A percentile compares a stretch with the other conserved stretches of the same genome.
Evolutionary conservation across 2,888 invertebrate genomes (phyloP).

Genomic region (Chydorus sphaericus): DNA sequence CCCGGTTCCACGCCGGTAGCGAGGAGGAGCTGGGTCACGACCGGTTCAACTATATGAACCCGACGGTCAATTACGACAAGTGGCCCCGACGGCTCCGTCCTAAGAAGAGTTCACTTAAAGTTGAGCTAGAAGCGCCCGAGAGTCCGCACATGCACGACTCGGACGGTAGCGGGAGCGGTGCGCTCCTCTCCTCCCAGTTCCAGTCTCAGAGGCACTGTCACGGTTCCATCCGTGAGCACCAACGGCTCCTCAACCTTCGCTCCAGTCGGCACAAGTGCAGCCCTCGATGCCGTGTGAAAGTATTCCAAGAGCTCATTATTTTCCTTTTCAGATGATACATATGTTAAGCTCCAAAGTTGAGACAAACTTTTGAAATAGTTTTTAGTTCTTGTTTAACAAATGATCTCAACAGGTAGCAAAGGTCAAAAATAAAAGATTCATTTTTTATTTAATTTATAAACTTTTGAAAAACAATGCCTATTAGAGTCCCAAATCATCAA

Average conservation of each 20-base stretch:
- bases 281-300: conserved; percentile 6
- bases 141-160: conserved; percentile 11
- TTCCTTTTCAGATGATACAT: too few species aligned
- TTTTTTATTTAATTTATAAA: too few species aligned
- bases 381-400: too few species aligned
- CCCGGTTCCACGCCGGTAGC: conserved; percentile 1
- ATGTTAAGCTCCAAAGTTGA: too few species aligned
- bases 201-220: conserved; percentile 14
- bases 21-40: conserved; percentile 19
- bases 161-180: conserved; percentile 10
- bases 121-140: conserved; percentile 16
- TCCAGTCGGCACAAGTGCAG: conserved; percentile 8
- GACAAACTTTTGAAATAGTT: too few species aligned
- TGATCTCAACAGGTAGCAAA: too few species aligned
- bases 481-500: not conserved
- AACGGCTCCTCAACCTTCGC: conserved; percentile 3
- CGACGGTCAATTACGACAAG: conserved; percentile 23
- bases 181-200: conserved; percentile 9
- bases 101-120: conserved; percentile 13
- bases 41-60: conserved; percentile 22
- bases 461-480: too few species aligned
- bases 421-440: too few species aligned
- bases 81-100: conserved; percentile 22
- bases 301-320: too few species aligned
- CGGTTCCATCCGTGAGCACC: conserved; percentile 15